Conservation (phyloP, 2,797 vertebrate genomes). For the Leucoraja ocellata region DNA sequence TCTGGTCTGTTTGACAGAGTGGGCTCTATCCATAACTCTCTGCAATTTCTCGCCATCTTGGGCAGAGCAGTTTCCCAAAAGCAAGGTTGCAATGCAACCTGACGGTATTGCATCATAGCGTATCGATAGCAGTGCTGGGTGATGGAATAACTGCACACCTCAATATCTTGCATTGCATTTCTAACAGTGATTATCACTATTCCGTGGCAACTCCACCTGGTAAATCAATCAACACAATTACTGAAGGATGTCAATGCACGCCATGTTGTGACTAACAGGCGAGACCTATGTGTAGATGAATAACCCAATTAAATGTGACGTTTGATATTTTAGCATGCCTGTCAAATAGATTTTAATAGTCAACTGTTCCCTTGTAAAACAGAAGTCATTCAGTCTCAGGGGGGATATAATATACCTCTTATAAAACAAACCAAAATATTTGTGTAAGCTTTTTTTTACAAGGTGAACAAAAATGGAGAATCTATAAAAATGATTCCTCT, state of each 20-base stretch:
- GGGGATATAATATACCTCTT: constrained; percentile 61
- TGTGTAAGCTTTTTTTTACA: constrained; percentile 65
- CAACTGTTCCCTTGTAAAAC: constrained; percentile 65
- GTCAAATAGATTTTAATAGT: constrained; percentile 77
- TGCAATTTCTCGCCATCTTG: too few relatives aligned
- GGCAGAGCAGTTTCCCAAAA: too few relatives aligned
- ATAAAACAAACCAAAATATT: constrained; percentile 37
- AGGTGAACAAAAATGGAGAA: constrained; percentile 71
- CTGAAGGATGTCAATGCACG: constrained; percentile 62
- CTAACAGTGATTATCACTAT: constrained; percentile 3
- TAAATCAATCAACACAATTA: constrained; percentile 71
- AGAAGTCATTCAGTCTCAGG: constrained; percentile 67
- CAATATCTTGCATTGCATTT: neutral
- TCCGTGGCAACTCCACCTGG: neutral
- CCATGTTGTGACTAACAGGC: constrained; percentile 67
- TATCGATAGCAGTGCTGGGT: neutral
- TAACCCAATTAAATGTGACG: constrained; percentile 74
- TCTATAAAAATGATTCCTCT: constrained; percentile 58
- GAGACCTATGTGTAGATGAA: constrained; percentile 74
- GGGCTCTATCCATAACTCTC: too few relatives aligned
- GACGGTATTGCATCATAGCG: too few relatives aligned
- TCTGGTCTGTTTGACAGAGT: too few relatives aligned
- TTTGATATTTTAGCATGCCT: constrained; percentile 73
- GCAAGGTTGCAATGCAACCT: too few relatives aligned
- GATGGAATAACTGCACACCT: neutral